Base-by-base conservation (phyloP, 2,888 invertebrate genomes). In the Cepaea hortensis region DNA sequence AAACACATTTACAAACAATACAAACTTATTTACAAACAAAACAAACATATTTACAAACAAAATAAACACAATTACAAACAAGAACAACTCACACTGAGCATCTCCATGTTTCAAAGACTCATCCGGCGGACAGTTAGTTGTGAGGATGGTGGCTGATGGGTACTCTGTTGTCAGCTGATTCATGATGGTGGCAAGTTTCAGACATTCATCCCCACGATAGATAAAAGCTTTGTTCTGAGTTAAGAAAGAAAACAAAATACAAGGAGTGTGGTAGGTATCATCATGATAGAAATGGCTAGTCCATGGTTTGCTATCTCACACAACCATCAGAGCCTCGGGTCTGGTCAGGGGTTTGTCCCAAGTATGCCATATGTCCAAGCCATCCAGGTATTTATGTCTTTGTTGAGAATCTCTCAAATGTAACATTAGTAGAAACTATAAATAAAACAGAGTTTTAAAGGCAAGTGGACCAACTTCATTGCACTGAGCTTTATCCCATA, bases 61-160 rank as follows among this genome's bases (percentile, higher is more conserved):
- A 77, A 3, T 20, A n/a, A 23, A n/a, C n/a, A 62, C 15, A 62
- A 11, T 7, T 15, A 76, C 5, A 48, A 15, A 75, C 15, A 46
- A 48, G 0, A 76, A 55, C 35, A 79, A 6, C 81, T 81, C 65
- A 81, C 97, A 98, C 95, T 98, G 98, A 73, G 96, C 97, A 88
- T 93, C 90, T 13, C 91, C 92, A 11, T 91, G 88, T 85, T 90
- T 91, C 75, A 91, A 90, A n/a, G 85, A 87, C 23, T 93, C 93
- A 48, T 90, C 91, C 0, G 91, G 91, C 13, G 91, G 89, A 55
- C 88, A 90, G 84, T 90, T 93, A 50, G 89, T 90, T 79, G 88
- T 89, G 20, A 94, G 89, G 84, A 93, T 90, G 72, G 90, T 91
- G 23, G 94, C 93, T 6, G 89, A 88, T 3, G 93, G 93, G 87